Evolutionary conservation across 2,113 vertebrate species (phyloP), one percentile per base, ranked within the genome.

Genomic region (Promerops cafer): DNA sequence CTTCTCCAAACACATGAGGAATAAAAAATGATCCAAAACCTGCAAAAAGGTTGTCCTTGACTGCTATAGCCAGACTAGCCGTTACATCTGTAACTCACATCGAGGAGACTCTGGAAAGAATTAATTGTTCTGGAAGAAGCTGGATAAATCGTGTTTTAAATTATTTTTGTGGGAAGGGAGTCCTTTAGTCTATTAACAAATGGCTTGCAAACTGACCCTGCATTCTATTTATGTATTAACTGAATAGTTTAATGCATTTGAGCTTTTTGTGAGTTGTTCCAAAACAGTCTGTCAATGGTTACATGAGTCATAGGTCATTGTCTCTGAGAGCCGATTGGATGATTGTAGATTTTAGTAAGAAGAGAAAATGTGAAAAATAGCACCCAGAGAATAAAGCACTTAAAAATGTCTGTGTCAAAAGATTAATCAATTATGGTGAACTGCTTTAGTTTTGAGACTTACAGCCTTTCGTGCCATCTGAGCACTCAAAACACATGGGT

Each of bases 271-370:
- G 81, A 92, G 57, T 87, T 95, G 93, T 82, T 96, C 93, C 94
- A 96, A 95, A 97, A 92, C 95, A 96, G 81, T 71, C 94, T 97
- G 95, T 95, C 95, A 82, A 37, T 87, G 65, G 91, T 97, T 94
- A 94, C 81, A 49, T 95, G 91, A 96, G 94, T 96, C 96, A 95
- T 82, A 92, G 93, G 91, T 94, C 93, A 87, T 60, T 82, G 83
- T 81, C 94, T 89, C 91, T 71, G 81, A 84, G 49, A 89, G 65
- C 28, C 18, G 52, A 90, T 92, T 95, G 96, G 89, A 24, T 56
- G 47, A 56, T n/a, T 68, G 49, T 5, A 91, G 65, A 56, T 95
- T 95, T 92, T 94, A 94, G 89, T 71, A 89, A 77, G 60, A 59
- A 93, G 52, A 91, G 44, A 94, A 95, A 92, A 94, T 60, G 61